These are phyloP conservation scores for Brachionus rubens DNA, from an alignment of 1,140 invertebrate species.

Conservation along the genomic window DNA sequence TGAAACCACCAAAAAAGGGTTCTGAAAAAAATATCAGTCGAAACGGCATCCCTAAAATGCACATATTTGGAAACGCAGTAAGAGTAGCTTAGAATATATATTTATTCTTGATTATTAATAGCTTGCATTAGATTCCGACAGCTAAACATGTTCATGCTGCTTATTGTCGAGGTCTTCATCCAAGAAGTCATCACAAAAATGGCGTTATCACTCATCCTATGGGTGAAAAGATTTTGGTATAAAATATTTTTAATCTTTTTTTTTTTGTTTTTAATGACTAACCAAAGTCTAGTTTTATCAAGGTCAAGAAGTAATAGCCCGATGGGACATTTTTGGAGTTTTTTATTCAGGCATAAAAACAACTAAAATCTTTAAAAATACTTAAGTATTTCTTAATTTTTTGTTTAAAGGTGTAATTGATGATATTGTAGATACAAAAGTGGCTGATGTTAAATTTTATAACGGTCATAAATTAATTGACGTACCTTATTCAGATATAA, in stretches of 20 bases:
- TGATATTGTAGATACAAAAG: neutral
- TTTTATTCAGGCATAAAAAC: conserved; percentile 25
- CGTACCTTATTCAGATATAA: conserved; percentile 23
- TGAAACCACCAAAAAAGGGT: neutral
- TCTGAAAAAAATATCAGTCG: conserved; percentile 5
- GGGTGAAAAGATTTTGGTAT: conserved; percentile 18
- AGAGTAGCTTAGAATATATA: neutral
- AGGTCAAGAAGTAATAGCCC: conserved; percentile 1
- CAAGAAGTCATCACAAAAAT: neutral
- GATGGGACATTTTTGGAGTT: conserved; percentile 39
- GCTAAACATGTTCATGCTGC: conserved; percentile 36
- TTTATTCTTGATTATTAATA: neutral
- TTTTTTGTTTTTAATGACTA: neutral
- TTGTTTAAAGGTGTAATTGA: conserved; percentile 11
- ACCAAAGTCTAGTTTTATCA: conserved; percentile 18
- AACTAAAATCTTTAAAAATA: neutral
- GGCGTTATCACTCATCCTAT: conserved; percentile 5
- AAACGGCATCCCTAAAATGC: neutral
- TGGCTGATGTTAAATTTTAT: conserved; percentile 19
- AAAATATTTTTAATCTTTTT: neutral
- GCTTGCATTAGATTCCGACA: neutral
- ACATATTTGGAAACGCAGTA: conserved; percentile 36
- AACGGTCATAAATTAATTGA: conserved; percentile 1
- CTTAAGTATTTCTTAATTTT: neutral
- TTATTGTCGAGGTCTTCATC: conserved; percentile 29